Evolutionary conservation across 2,888 invertebrate genomes (phyloP), one percentile per base, ranked within the genome.

Genomic region (Xanthia icteritia): DNA sequence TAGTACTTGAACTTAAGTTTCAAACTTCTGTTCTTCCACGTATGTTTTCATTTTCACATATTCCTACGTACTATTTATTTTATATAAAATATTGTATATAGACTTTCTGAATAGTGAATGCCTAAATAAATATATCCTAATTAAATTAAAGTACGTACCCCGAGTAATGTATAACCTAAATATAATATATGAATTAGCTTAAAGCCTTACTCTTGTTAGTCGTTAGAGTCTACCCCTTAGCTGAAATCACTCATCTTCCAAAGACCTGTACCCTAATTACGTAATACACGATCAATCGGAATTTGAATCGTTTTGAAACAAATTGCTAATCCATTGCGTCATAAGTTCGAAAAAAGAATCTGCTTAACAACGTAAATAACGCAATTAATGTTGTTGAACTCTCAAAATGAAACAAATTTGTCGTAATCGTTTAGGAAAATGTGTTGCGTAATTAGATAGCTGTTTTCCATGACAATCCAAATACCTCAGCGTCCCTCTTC

Each of bases 391-490:
- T n/a, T n/a, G n/a, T n/a, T n/a, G n/a, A n/a, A n/a, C n/a, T n/a
- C n/a, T n/a, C n/a, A n/a, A n/a, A n/a, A n/a, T n/a, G n/a, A n/a
- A n/a, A n/a, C n/a, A n/a, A n/a, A n/a, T n/a, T n/a, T n/a, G n/a
- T n/a, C n/a, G n/a, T n/a, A n/a, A n/a, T n/a, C n/a, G n/a, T n/a
- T n/a, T n/a, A n/a, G n/a, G n/a, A n/a, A n/a, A n/a, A n/a, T n/a
- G n/a, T n/a, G n/a, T n/a, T n/a, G n/a, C n/a, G n/a, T n/a, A n/a
- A n/a, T n/a, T n/a, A n/a, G n/a, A n/a, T n/a, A n/a, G n/a, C n/a
- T n/a, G 86, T 91, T 91, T 91, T 90, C 90, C 89, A 89, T 83
- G 63, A 79, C 60, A 54, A 89, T 87, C 86, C 79, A 65, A 81
- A 86, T 91, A 91, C 91, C 90, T 91, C 91, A 86, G 73, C 42